Evolutionary conservation across 2,797 vertebrate genomes (phyloP).

Genomic region (Rhynchonycteris naso): DNA sequence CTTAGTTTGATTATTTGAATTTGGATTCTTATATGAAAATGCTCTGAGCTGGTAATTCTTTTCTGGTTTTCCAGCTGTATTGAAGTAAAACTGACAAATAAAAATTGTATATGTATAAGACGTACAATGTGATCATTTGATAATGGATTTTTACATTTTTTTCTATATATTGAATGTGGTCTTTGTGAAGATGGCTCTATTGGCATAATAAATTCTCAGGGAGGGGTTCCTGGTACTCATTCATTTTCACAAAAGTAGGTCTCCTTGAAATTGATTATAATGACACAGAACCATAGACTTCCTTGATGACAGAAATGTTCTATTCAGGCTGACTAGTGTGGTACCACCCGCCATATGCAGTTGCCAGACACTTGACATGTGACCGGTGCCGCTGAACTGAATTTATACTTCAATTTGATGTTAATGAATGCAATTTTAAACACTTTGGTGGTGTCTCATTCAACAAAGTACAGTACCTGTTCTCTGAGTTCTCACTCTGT

Average conservation of each 20-base stretch:
- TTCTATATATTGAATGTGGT: background rate
- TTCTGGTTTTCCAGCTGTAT: background rate
- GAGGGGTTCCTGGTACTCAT: background rate
- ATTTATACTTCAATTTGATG: background rate
- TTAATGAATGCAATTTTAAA: background rate
- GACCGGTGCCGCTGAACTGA: background rate
- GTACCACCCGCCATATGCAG: background rate
- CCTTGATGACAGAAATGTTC: rapidly evolving
- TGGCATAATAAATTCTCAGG: background rate
- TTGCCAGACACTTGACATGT: background rate
- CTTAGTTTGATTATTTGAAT: background rate
- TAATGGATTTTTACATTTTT: background rate
- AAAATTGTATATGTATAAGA: background rate
- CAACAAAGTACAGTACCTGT: background rate
- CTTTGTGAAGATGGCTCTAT: background rate
- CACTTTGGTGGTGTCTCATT: rapidly evolving
- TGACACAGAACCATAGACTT: background rate
- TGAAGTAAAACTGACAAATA: background rate
- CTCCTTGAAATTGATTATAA: background rate
- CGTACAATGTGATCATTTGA: background rate
- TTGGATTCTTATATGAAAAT: background rate
- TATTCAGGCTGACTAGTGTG: rapidly evolving
- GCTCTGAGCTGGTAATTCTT: background rate
- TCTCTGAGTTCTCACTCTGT: background rate
- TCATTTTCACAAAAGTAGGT: background rate